Evolutionary conservation across 2,888 invertebrate genomes (phyloP), one percentile per base, ranked within the genome.

Genomic region (Coleophora deauratella): DNA sequence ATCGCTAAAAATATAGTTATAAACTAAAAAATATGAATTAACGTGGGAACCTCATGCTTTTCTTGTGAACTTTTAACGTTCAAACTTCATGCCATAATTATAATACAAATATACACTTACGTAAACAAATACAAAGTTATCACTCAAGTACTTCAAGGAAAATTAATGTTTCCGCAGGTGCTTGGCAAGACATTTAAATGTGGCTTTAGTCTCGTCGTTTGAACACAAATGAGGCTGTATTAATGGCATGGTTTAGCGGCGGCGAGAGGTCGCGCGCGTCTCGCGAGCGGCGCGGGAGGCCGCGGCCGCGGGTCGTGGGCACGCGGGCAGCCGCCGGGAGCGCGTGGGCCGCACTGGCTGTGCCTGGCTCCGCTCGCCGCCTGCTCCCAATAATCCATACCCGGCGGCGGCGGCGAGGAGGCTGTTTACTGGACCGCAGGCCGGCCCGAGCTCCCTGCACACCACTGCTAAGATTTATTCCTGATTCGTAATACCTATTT

Each of bases 371-470:
- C 64, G 72, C 62, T 68, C 63, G 61, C 63, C 62, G 68, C 59
- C 70, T 62, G 66, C 67, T 59, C 62, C 76, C 78, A 82, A 81
- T 82, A 82, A 84, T 84, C 84, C 78, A 84, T 81, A 84, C 74
- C 63, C 65, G 77, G 66, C 74, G 68, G 69, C 65, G 77, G 66
- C 74, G 68, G 69, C 21, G 68, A 68, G 76, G 77, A 77, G 79
- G 80, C 77, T 77, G 78, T 79, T 77, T 74, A 78, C 79, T 73
- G 81, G 82, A 80, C 78, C 74, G 71, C 64, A 72, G 79, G 76
- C 75, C 72, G 74, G 69, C 67, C 72, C 63, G 69, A 69, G 59
- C 52, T 50, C 49, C 54, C 61, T 56, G 54, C 51, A 12, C 13
- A 27, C 31, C 9, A 2, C 31, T 28, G 52, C 57, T 53, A 3